Evolutionary conservation across 2,797 vertebrate genomes (phyloP).

Genomic region (Typhlichthys subterraneus): DNA sequence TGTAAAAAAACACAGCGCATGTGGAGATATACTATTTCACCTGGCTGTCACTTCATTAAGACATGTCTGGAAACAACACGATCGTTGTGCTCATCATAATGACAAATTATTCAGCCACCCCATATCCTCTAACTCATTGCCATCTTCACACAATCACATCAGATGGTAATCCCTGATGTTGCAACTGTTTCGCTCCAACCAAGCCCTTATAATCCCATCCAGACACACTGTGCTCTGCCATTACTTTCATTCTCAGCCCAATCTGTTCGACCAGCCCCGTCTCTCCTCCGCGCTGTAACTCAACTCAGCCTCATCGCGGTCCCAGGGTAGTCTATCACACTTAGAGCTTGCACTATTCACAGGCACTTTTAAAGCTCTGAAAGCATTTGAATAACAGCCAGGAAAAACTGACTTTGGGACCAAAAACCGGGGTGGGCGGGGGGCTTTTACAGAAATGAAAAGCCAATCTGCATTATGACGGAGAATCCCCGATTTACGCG

Average conservation of each 20-base stretch:
- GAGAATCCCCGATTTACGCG: constrained; percentile 51
- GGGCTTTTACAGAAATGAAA: constrained; percentile 62
- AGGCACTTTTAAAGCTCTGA: constrained; percentile 66
- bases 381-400: constrained; percentile 64
- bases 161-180: constrained; percentile 36
- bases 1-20: too few species aligned
- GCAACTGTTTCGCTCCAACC: constrained; percentile 47
- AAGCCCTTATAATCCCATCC: constrained; percentile 58
- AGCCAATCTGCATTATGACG: constrained; percentile 46
- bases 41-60: too few species aligned
- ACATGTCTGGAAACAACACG: too few species aligned
- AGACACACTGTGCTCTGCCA: constrained; percentile 46
- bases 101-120: neutral
- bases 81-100: neutral
- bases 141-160: constrained; percentile 18
- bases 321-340: constrained; percentile 59
- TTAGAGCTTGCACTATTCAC: constrained; percentile 54
- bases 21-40: too few species aligned
- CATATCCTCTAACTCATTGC: constrained; percentile 20
- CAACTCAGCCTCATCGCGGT: constrained; percentile 32
- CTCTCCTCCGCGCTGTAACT: constrained; percentile 25
- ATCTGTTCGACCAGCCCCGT: constrained; percentile 48
- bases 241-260: constrained; percentile 37
- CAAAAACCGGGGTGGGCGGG: constrained; percentile 34
- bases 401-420: constrained; percentile 61